Conservation (phyloP, 2,888 invertebrate genomes). For the Stenodema calcarata region DNA sequence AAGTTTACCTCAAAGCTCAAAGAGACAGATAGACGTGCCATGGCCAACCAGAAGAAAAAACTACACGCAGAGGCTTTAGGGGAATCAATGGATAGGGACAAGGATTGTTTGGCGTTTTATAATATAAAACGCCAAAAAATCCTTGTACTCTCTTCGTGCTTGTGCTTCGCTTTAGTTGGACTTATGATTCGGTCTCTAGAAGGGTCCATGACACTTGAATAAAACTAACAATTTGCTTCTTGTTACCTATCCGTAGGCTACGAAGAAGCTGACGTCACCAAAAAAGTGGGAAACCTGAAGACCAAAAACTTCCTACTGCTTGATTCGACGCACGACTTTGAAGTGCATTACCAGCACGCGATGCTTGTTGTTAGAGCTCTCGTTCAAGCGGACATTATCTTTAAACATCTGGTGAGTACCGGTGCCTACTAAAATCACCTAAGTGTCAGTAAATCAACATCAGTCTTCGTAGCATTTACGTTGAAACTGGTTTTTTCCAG, state of each 20-base stretch:
- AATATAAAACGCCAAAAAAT: too few species aligned
- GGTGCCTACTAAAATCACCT: not conserved
- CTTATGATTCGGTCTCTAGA: too few species aligned
- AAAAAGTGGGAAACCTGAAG: slow-evolving; percentile 78
- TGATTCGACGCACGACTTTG: slow-evolving; percentile 85
- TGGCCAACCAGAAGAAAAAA: too few species aligned
- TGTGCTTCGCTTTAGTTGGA: too few species aligned
- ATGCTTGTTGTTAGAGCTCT: slow-evolving; percentile 83
- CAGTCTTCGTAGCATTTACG: too few species aligned
- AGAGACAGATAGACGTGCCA: too few species aligned
- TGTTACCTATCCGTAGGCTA: slow-evolving; percentile 64
- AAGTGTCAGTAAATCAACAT: not conserved
- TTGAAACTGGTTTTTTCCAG: slow-evolving; percentile 63
- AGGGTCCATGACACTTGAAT: too few species aligned
- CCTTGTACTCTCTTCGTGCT: too few species aligned
- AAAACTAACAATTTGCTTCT: not conserved
- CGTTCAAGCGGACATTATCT: slow-evolving; percentile 80
- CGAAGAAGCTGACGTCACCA: slow-evolving; percentile 79
- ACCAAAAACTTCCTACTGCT: slow-evolving; percentile 62
- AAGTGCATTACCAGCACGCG: slow-evolving; percentile 87
- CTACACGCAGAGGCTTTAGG: too few species aligned
- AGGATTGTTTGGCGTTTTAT: too few species aligned
- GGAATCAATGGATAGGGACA: too few species aligned
- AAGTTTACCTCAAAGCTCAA: too few species aligned
- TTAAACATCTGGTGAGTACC: slow-evolving; percentile 77